Evolutionary conservation across 2,797 vertebrate species (phyloP), one percentile per base, ranked within the genome.

Genomic region (Picus viridis): DNA sequence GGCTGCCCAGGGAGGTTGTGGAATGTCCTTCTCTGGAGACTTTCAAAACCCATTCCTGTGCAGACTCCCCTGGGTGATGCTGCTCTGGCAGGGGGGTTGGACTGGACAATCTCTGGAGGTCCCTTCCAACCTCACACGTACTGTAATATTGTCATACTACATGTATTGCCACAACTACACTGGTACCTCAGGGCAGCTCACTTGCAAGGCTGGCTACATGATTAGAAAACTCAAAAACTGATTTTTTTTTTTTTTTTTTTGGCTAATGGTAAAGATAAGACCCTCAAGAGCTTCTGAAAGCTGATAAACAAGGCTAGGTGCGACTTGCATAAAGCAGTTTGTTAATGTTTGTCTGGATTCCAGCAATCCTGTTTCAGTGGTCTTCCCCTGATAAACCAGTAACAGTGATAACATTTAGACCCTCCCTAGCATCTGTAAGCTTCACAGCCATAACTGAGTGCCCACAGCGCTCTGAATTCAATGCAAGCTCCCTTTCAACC

Each of bases 91-190:
- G 41, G 41, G 41, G 15, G 41, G 41, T 43, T 43, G 41, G 41
- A 43, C 15, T 15, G 6, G 14, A 16, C 12, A 15, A 43, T 43
- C 41, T 16, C 41, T 43, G 41, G 41, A 43, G 41, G 41, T 43
- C 41, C 41, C 41, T 43, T 16, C 41, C 41, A 43, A 16, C 41
- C 41, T 43, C 41, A 16, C 6, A 43, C 16, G 13, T 43, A 43
- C 41, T 43, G 41, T 43, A 15, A 43, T 43, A 43, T 4, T 47
- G 64, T 26, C 39, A 9, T 4, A 39, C 23, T 43, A 29, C 15
- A 7, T 3, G 24, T 18, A 64, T 24, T 45, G 47, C 36, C 6
- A 12, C 9, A 61, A 19, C n/a, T 16, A 36, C 0, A 0, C 34
- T 61, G 49, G 19, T 8, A 39, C 45, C 16, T 73, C 61, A n/a